A percentile compares a stretch with the other conserved stretches of the same genome.
These are phyloP conservation scores for Alauda arvensis DNA, from an alignment of 2,797 vertebrate species.

Conservation along the genomic window DNA sequence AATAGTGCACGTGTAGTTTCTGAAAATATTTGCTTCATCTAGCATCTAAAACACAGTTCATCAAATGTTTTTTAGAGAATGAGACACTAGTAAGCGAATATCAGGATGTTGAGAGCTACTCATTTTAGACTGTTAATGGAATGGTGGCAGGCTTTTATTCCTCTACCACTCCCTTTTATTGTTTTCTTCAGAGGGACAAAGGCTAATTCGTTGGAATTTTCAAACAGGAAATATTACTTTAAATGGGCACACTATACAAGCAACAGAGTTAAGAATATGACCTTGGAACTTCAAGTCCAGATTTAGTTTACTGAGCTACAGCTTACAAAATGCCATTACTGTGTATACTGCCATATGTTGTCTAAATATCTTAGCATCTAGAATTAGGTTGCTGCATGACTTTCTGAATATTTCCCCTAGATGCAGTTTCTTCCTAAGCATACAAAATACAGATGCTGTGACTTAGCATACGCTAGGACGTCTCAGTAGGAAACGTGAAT, in stretches of 20 bases:
- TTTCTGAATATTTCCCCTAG: background rate
- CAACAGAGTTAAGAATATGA: background rate
- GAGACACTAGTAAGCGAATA: background rate
- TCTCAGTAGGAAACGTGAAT: background rate
- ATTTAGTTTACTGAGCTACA: background rate
- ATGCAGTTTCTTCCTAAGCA: background rate
- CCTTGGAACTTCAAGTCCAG: background rate
- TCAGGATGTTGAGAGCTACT: background rate
- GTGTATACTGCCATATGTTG: background rate
- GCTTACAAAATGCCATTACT: background rate
- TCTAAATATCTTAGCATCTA: background rate
- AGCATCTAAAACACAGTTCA: background rate
- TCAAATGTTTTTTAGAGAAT: background rate
- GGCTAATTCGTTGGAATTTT: accelerated
- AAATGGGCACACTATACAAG: background rate
- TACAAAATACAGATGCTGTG: background rate
- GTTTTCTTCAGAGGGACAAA: background rate
- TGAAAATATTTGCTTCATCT: background rate
- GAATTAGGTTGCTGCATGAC: background rate
- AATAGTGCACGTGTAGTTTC: background rate
- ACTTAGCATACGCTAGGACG: slow-evolving; percentile 2
- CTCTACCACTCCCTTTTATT: accelerated
- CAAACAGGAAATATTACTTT: background rate
- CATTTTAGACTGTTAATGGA: background rate
- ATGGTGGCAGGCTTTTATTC: background rate